Evolutionary conservation across 2,797 vertebrate genomes (phyloP).

Genomic region (Malacoraja senta): DNA sequence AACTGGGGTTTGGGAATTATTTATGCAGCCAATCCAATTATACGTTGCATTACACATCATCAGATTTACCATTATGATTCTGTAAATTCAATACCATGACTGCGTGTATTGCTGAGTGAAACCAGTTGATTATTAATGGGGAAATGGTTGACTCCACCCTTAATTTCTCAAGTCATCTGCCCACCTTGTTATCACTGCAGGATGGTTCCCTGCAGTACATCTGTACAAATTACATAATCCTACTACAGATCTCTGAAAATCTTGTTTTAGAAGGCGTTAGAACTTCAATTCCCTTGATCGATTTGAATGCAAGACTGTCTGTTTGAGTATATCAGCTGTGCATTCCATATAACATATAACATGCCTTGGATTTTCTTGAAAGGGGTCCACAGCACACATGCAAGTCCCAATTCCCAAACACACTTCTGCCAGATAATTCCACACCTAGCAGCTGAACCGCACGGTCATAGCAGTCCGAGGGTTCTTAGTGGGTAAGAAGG

Average conservation of each 20-base stretch:
- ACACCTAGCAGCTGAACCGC: too few relatives aligned
- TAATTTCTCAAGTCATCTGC: background rate
- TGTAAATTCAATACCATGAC: background rate
- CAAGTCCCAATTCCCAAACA: too few relatives aligned
- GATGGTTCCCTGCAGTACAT: background rate
- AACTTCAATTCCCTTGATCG: background rate
- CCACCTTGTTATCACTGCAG: background rate
- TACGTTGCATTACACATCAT: background rate
- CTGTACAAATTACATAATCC: background rate
- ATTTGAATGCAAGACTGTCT: background rate
- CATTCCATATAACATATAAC: background rate
- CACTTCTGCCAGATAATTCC: too few relatives aligned
- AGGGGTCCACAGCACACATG: too few relatives aligned
- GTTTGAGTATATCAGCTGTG: background rate
- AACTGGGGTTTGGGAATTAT: background rate
- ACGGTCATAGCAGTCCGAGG: too few relatives aligned
- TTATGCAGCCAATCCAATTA: background rate
- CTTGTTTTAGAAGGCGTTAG: background rate
- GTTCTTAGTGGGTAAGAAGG: too few relatives aligned
- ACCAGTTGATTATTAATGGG: background rate
- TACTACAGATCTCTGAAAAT: background rate
- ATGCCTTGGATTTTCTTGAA: too few relatives aligned
- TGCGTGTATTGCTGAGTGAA: background rate
- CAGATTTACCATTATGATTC: background rate
- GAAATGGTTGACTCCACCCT: background rate